These are phyloP conservation scores for Schmidtea mediterranea DNA, from an alignment of 1,140 invertebrate genomes.

Conservation along the genomic window DNA sequence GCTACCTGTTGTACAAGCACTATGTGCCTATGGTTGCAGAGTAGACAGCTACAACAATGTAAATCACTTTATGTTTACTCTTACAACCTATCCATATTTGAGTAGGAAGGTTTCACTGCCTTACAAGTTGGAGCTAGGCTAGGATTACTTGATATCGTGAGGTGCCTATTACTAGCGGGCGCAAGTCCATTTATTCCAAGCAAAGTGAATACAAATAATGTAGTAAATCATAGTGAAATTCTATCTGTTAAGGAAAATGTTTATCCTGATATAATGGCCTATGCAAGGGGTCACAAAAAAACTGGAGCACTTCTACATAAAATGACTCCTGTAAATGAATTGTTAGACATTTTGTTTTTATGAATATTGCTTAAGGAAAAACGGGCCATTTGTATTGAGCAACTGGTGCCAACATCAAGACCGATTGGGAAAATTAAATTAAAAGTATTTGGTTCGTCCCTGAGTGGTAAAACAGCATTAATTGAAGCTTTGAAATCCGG, in stretches of 20 bases:
- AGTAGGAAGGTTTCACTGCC: conserved; percentile 35
- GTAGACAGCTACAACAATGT: conserved; percentile 40
- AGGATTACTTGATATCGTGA: conserved; percentile 45
- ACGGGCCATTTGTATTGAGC: conserved; percentile 38
- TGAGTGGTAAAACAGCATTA: conserved; percentile 45
- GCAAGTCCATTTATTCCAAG: conserved; percentile 29
- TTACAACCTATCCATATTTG: not conserved
- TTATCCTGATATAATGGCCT: conserved; percentile 47
- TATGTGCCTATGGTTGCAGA: conserved; percentile 45
- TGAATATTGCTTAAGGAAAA: conserved; percentile 24
- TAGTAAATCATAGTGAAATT: not conserved
- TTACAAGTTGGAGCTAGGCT: conserved; percentile 44
- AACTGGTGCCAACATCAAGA: conserved; percentile 35
- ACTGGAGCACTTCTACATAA: conserved; percentile 43
- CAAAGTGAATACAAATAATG: conserved; percentile 21
- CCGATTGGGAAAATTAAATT: conserved; percentile 42
- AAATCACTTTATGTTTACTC: not conserved
- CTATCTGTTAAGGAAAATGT: conserved; percentile 35
- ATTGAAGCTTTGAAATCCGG: conserved; percentile 38
- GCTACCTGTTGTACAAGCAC: conserved; percentile 38
- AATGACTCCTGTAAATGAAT: conserved; percentile 35
- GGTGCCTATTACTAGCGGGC: conserved; percentile 39
- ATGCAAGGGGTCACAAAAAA: conserved; percentile 45
- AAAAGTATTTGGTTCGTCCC: conserved; percentile 46
- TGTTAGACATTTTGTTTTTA: conserved; percentile 4